phyloP scores from a whole-genome alignment of 64 coral and sea anemone species.

The Montipora sp. region DNA sequence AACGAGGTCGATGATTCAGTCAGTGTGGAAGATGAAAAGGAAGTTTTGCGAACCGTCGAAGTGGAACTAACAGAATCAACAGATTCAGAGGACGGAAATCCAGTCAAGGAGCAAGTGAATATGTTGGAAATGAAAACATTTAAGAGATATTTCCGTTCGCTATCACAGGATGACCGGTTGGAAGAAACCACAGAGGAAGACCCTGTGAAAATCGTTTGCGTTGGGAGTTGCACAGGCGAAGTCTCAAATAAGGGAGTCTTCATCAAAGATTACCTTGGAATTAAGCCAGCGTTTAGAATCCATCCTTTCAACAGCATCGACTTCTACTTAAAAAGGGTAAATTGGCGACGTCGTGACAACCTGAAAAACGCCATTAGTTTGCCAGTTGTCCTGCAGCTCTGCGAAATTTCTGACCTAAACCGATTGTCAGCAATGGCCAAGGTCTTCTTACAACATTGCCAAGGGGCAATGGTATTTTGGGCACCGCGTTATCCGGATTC shows the following conservation, averaged over 20 bases:
- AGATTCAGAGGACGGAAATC: background rate
- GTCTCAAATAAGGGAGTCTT: slow-evolving; percentile 4
- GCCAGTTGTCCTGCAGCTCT: background rate
- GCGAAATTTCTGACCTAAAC: slow-evolving; percentile 22
- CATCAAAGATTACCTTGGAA: slow-evolving; percentile 30
- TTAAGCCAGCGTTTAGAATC: slow-evolving; percentile 15
- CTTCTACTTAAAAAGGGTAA: slow-evolving; percentile 23
- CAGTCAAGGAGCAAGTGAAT: background rate
- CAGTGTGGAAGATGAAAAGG: background rate
- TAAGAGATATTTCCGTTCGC: background rate
- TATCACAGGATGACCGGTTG: background rate
- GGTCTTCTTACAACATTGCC: slow-evolving; percentile 33
- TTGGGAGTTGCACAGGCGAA: slow-evolving; percentile 3
- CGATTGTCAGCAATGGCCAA: slow-evolving; percentile 38
- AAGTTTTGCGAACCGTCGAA: background rate
- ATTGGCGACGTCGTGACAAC: background rate
- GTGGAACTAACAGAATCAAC: background rate
- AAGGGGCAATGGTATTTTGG: slow-evolving; percentile 43
- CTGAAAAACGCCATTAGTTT: background rate
- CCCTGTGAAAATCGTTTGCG: slow-evolving; percentile 22
- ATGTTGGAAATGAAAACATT: slow-evolving; percentile 15
- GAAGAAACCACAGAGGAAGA: background rate
- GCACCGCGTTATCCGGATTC: slow-evolving; percentile 4
- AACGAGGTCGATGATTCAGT: background rate
- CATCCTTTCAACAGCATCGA: slow-evolving; percentile 12